phyloP scores from a whole-genome alignment of 2,888 invertebrate genomes.

The Yponomeuta sedellus region DNA sequence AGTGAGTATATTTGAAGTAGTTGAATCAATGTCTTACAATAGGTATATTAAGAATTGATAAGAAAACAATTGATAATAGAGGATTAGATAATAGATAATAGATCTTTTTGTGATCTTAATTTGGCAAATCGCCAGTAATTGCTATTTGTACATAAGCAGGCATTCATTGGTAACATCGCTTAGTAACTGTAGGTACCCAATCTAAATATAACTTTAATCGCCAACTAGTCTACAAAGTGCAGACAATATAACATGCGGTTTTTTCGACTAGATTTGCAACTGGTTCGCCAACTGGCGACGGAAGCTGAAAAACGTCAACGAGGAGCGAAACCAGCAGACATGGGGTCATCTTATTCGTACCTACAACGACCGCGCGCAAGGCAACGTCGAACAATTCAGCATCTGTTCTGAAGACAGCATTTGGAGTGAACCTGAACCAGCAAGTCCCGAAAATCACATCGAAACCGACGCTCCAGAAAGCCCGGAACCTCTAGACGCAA shows the following conservation, averaged over 20 bases:
- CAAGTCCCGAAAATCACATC: conserved; percentile 41
- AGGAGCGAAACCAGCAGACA: conserved; percentile 80
- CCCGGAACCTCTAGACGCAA: conserved; percentile 41
- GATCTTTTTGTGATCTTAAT: background rate
- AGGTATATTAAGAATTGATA: background rate
- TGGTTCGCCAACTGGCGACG: conserved; percentile 91
- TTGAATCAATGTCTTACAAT: background rate
- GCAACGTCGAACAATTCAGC: conserved; percentile 88
- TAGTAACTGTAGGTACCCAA: background rate
- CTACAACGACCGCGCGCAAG: conserved; percentile 84
- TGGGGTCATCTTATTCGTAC: conserved; percentile 85
- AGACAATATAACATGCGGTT: background rate
- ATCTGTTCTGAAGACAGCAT: conserved; percentile 87
- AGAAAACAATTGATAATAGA: background rate
- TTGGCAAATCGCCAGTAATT: conserved; percentile 65
- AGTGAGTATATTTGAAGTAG: conserved; percentile 36
- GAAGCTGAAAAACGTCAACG: conserved; percentile 85
- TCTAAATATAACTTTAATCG: background rate
- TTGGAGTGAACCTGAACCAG: conserved; percentile 81
- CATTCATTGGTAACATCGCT: conserved; percentile 35
- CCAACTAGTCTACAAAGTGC: background rate
- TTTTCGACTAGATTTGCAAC: conserved; percentile 78
- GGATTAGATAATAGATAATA: no score
- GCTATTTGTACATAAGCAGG: conserved; percentile 73
- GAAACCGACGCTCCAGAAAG: conserved; percentile 44